These are phyloP conservation scores for Alosa alosa DNA, from an alignment of 2,113 vertebrate species.

Conservation along the genomic window DNA sequence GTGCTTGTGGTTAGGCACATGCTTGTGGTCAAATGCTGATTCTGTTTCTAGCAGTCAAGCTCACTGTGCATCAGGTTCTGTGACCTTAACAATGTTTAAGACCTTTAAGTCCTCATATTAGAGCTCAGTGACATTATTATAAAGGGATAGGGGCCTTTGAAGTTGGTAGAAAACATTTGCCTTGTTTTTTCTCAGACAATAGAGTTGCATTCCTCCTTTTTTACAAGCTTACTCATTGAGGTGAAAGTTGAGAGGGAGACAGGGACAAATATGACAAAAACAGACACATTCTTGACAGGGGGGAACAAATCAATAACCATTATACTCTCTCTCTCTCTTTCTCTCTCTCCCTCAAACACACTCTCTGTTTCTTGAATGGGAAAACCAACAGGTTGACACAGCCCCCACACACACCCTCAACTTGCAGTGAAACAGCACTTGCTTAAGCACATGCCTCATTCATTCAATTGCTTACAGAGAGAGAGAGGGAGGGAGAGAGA, in stretches of 20 bases:
- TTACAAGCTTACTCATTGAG: neutral
- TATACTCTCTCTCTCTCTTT: constrained; percentile 19
- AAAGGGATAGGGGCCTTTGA: neutral
- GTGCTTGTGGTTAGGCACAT: neutral
- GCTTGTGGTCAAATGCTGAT: neutral
- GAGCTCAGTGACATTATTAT: neutral
- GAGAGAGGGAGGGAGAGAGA: neutral
- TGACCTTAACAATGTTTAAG: neutral
- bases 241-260: neutral
- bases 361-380: neutral
- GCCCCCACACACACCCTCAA: constrained; percentile 52
- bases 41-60: neutral
- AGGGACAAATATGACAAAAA: constrained; percentile 6
- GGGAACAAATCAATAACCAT: constrained; percentile 38
- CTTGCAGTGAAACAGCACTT: constrained; percentile 21
- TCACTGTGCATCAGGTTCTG: neutral
- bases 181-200: neutral
- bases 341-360: constrained; percentile 34
- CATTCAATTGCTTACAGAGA: constrained; percentile 42
- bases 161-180: neutral
- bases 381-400: constrained; percentile 65
- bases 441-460: constrained; percentile 52
- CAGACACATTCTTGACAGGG: constrained; percentile 45
- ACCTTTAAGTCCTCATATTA: neutral
- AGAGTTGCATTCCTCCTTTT: constrained; percentile 26